A percentile compares a stretch with the other conserved stretches of the same genome.
Evolutionary conservation across 30 jellyfish, hydroid and myxozoan species (phyloP).

Genomic region (Aurelia coerulea): DNA sequence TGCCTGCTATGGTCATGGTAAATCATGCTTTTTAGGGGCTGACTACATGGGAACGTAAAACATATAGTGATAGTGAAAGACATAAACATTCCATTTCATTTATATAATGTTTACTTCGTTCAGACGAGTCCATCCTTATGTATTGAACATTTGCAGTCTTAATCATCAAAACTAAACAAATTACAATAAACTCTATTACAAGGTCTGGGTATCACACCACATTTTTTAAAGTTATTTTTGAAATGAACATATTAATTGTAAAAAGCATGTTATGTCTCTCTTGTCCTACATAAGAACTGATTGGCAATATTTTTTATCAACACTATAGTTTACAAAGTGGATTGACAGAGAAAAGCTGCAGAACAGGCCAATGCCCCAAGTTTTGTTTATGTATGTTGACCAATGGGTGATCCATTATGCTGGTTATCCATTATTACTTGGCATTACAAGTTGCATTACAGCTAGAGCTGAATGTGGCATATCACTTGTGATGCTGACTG

Average conservation of each 20-base stretch:
- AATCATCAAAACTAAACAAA: neutral
- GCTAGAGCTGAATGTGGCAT: neutral
- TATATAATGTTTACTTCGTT: neutral
- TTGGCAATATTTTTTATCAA: neutral
- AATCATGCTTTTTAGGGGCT: neutral
- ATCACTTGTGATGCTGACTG: neutral
- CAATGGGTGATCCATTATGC: conserved; percentile 4
- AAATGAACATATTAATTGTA: neutral
- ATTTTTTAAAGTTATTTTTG: neutral
- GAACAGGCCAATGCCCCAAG: conserved; percentile 16
- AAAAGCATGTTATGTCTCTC: neutral
- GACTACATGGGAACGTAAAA: no score
- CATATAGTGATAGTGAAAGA: neutral
- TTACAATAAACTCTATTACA: no score
- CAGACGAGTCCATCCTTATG: neutral
- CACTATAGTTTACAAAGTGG: neutral
- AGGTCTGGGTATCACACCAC: no score
- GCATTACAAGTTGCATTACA: neutral
- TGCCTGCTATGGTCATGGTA: neutral
- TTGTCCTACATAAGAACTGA: no score
- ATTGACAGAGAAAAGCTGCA: conserved; percentile 8
- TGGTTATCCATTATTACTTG: neutral
- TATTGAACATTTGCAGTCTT: no score
- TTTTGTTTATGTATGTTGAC: conserved; percentile 2
- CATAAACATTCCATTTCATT: neutral